Evolutionary conservation across 2,888 invertebrate genomes (phyloP), one percentile per base, ranked within the genome.

Genomic region (Drosophila nr. perissopoda): DNA sequence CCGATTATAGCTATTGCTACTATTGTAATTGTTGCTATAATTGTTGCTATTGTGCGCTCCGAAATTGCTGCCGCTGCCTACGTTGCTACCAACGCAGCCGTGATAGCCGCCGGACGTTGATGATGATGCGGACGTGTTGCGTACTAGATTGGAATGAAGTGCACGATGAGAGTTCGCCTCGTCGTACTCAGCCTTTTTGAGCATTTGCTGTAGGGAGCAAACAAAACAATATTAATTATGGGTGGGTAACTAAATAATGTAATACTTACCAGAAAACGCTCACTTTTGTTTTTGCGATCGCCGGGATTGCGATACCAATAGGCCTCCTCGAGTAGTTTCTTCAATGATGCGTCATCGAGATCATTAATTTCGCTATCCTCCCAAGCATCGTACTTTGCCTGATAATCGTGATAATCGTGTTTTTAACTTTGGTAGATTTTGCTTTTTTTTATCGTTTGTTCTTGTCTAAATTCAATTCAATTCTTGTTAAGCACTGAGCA

Each of bases 221-320:
- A 51, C 5, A 54, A 53, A 25, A 53, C 34, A 18, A 34, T 10
- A 8, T 34, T 33, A 21, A 16, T 16, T 52, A 4, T 21, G 16
- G 31, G 21, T 36, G 25, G 18, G 27, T 18, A 7, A 6, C n/a
- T 6, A 29, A n/a, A n/a, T 51, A 7, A n/a, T 11, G 25, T 8
- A 25, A 16, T 11, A 90, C 91, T 92, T 82, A 97, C 97, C 95
- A 96, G 96, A 93, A 97, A 97, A 70, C 96, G 95, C 93, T 95
- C 95, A 93, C 97, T 97, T 94, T 97, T 97, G 89, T 97, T 96
- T 93, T 97, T 96, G 79, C 96, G 95, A 92, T 97, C 97, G 94
- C 96, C 96, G 66, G 97, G 97, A 92, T 95, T 95, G 93, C 97
- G 97, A 94, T 97, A 97, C 80, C 95, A 96, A 91, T 96, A 95